Base-by-base conservation (phyloP, 2,797 vertebrate genomes). In the Brachyrhaphis roseni region DNA sequence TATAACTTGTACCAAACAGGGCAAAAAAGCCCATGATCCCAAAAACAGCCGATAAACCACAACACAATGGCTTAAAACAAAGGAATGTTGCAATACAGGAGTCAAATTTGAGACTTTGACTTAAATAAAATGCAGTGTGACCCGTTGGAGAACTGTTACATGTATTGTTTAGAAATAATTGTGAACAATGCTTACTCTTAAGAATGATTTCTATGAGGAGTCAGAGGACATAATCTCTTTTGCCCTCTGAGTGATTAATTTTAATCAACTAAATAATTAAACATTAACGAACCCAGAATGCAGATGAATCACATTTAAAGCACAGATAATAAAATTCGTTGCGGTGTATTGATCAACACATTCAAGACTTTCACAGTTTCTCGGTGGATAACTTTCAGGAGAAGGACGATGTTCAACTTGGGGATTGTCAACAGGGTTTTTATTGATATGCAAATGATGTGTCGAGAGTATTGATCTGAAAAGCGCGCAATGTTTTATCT, bases 401-500 rank as follows among this genome's bases (percentile, higher is more conserved):
- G 1, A 18, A 68, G 71, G 62, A 73, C 47, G 62, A 74, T 15
- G 45, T 28, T 26, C 16, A n/a, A 70, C 31, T 57, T 11, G 72
- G 8, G 49, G 18, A 8, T 72, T 10, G 46, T 5, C 59, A 31
- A 75, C 76, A 23, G 46, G 34, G 12, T 39, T 80, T 46, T 75
- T 62, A 66, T 49, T 43, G 47, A 55, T 34, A 76, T 39, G 79
- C 73, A 68, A 78, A 43, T 43, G 5, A 1, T 7, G n/a, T 72
- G 78, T 55, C 7, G 53, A 1, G 46, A 72, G 55, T 57, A 78
- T 78, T 84, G 83, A 81, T 76, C 39, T 76, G 72, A 64, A 78
- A 66, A 75, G 12, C 6, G 10, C 28, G 5, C 13, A 8, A 26
- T 45, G 55, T 34, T 57, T 72, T 0, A 5, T 41, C 55, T 10